Evolutionary conservation across 2,888 invertebrate species (phyloP), one percentile per base, ranked within the genome.

Genomic region (Amiota mariae): DNA sequence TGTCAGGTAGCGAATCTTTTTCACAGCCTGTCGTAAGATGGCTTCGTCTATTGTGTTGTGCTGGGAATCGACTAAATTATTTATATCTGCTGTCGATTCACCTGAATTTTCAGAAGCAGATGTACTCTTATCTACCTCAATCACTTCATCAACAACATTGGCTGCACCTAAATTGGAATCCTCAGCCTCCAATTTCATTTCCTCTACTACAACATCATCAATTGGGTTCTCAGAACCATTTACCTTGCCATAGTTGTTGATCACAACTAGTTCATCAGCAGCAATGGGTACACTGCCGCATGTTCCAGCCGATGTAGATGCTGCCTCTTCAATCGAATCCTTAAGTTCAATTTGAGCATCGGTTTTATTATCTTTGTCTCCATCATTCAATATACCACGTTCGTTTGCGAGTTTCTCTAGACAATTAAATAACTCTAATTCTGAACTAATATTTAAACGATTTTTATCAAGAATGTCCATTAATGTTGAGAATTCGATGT

Each of bases 1-100:
- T 0, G 95, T 95, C 12, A 96, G 91, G 89, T 96, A 96, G 46
- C 96, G 92, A 75, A 96, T 94, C 90, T 95, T 95, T 85, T 93
- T 93, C 1, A 96, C 91, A 0, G 94, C 94, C 80, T 93, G 92
- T 2, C 94, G 91, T 73, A 94, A 90, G 18, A 92, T 81, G 8
- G 83, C 82, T 0, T 87, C 85, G 54, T 89, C 89, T 63, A 88
- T 81, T 1, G 82, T 81, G 20, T 83, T 85, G 48, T 87, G 84
- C 56, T 88, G 88, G 3, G 85, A 85, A 61, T 87, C 87, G 84
- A 87, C 85, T 20, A 86, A 80, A 54, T 84, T 85, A 49, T 85
- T 83, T 46, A 86, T 83, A 20, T 82, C 84, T n/a, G 80, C 81
- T 0, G n/a, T n/a, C n/a, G n/a, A n/a, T n/a, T n/a, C n/a, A 20